Percentiles rank a stretch among this genome's conserved stretches.
Evolutionary conservation across 1,140 invertebrate species (phyloP).

Genomic region (Sycophila sp.): DNA sequence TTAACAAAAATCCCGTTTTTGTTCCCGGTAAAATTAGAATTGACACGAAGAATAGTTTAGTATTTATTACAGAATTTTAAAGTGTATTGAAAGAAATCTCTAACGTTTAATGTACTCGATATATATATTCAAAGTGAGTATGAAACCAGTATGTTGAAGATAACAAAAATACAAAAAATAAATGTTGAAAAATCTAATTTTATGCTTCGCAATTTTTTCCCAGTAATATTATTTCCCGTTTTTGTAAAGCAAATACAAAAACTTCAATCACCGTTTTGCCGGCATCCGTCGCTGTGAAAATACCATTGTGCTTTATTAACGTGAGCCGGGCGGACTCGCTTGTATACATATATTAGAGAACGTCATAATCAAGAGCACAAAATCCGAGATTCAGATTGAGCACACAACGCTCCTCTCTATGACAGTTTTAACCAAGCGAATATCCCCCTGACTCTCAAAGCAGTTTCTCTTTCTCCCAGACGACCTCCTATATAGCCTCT

Average conservation of each 20-base stretch:
- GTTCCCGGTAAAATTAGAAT: too few species aligned
- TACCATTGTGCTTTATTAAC: conserved; percentile 20
- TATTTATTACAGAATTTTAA: too few species aligned
- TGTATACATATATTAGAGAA: neutral
- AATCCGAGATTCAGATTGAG: conserved; percentile 21
- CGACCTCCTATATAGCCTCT: neutral
- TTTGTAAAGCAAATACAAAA: neutral
- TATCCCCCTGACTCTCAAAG: neutral
- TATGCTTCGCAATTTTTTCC: neutral
- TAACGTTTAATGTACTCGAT: too few species aligned
- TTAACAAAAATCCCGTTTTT: too few species aligned
- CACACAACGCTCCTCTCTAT: conserved; percentile 19
- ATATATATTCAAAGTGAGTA: too few species aligned
- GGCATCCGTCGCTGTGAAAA: neutral
- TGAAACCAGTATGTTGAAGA: too few species aligned
- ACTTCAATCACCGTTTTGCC: conserved; percentile 1
- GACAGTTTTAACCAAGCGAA: conserved; percentile 21
- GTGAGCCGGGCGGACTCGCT: neutral
- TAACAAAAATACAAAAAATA: too few species aligned
- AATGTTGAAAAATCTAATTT: neutral
- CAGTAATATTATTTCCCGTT: neutral
- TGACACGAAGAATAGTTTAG: too few species aligned
- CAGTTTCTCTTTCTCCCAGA: neutral
- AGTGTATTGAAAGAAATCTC: too few species aligned
- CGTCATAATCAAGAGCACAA: conserved; percentile 24